Conservation (phyloP, 2,797 vertebrate species). For the Premnoplex brunnescens region DNA sequence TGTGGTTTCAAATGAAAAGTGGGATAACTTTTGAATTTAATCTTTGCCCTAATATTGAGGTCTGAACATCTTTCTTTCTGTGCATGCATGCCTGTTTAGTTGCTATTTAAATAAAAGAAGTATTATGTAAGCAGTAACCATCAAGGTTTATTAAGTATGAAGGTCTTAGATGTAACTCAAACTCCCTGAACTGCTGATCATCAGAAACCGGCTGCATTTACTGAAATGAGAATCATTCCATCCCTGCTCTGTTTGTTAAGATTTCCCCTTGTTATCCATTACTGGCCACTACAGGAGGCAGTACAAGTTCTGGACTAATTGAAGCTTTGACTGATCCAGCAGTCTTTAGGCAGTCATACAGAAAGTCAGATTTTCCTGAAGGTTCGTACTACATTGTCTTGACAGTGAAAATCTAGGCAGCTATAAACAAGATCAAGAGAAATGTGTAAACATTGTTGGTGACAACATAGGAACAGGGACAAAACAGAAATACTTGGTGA, state of each 20-base stretch:
- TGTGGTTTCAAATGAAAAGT: background rate
- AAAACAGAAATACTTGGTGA: slow-evolving; percentile 3
- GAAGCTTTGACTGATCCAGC: background rate
- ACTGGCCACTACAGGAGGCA: slow-evolving; percentile 26
- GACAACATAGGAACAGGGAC: background rate
- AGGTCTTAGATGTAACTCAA: background rate
- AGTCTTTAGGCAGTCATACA: background rate
- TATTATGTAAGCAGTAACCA: background rate
- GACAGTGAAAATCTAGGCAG: slow-evolving; percentile 40
- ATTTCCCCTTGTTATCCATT: slow-evolving; percentile 46
- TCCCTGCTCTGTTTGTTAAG: slow-evolving; percentile 13
- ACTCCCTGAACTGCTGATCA: slow-evolving; percentile 18
- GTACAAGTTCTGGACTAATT: slow-evolving; percentile 40
- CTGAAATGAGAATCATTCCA: slow-evolving; percentile 7
- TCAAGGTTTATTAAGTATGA: slow-evolving; percentile 29
- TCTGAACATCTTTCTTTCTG: background rate
- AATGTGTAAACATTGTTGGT: slow-evolving; percentile 17
- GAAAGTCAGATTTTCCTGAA: slow-evolving; percentile 30
- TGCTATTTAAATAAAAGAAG: slow-evolving; percentile 1
- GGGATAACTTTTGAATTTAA: background rate
- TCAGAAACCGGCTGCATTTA: background rate
- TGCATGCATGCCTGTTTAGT: background rate
- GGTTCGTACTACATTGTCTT: slow-evolving; percentile 8
- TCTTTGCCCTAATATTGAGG: background rate
- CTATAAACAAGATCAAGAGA: slow-evolving; percentile 58